Percentiles rank a stretch among this genome's conserved stretches.
These are phyloP conservation scores for Melopsittacus undulatus DNA, from an alignment of 2,797 vertebrate genomes.

Conservation along the genomic window DNA sequence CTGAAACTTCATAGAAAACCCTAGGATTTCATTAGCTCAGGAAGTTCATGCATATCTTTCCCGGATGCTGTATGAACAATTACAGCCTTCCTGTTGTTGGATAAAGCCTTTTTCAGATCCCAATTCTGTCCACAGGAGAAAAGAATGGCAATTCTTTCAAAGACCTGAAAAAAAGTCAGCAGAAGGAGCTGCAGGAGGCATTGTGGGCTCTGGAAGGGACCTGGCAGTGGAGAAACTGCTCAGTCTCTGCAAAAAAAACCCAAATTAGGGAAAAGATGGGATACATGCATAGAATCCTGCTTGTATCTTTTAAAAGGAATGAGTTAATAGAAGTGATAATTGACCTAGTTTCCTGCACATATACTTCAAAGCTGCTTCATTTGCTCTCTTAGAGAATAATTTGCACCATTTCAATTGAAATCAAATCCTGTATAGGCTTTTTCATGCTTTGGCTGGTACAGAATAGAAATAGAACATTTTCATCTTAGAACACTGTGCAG, in stretches of 20 bases:
- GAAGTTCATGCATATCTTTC: constrained; percentile 49
- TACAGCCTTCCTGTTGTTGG: constrained; percentile 46
- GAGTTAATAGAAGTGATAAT: neutral
- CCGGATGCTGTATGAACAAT: constrained; percentile 53
- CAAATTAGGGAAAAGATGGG: neutral
- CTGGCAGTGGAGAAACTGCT: neutral
- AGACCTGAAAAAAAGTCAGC: constrained; percentile 9
- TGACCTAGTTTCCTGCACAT: neutral
- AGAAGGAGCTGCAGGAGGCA: constrained; percentile 43
- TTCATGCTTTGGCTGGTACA: neutral
- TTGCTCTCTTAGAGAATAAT: neutral
- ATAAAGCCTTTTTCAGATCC: constrained; percentile 33
- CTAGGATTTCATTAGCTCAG: constrained; percentile 34
- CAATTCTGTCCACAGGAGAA: constrained; percentile 5
- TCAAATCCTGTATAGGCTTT: neutral
- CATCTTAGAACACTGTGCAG: neutral
- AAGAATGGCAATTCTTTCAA: constrained; percentile 4
- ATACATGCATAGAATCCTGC: neutral
- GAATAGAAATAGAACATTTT: neutral
- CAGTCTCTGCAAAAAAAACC: neutral
- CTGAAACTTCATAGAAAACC: neutral
- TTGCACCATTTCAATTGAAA: neutral
- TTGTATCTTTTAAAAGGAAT: neutral
- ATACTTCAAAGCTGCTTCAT: neutral
- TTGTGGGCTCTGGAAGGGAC: neutral